A percentile compares a stretch with the other conserved stretches of the same genome.
These are phyloP conservation scores for Drosophila nigritarsus DNA, from an alignment of 2,888 invertebrate genomes.

Conservation along the genomic window DNA sequence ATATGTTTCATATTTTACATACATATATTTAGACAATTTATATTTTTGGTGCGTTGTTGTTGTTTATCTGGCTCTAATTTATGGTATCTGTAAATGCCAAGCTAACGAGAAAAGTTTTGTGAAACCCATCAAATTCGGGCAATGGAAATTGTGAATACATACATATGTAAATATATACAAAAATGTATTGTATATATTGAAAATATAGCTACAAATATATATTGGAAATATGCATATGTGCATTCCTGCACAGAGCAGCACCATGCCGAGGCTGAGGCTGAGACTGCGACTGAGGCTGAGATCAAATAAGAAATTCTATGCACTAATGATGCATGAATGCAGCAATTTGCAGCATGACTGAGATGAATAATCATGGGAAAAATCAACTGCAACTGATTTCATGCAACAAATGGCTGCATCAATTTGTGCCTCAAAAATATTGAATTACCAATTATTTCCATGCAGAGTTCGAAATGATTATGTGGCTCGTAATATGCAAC, in stretches of 20 bases:
- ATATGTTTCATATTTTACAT: not conserved
- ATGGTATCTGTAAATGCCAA: no score
- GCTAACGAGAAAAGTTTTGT: not conserved
- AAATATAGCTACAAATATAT: not conserved
- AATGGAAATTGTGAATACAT: not conserved
- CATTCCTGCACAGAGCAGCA: not conserved
- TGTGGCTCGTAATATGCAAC: constrained; percentile 51
- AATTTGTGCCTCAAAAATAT: not conserved
- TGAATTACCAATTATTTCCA: not conserved
- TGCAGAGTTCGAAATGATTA: not conserved
- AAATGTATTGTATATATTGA: no score
- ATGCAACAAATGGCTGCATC: not conserved
- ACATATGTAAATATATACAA: no score
- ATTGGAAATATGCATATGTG: not conserved
- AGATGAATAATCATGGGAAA: no score
- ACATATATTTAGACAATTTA: no score
- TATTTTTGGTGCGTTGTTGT: no score
- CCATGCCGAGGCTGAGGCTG: not conserved
- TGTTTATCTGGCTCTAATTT: no score
- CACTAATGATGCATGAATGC: not conserved
- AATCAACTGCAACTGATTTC: not conserved
- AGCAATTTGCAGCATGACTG: not conserved
- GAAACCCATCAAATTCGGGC: not conserved
- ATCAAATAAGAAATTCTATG: not conserved
- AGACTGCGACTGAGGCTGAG: no score